Base-by-base conservation (phyloP, 1,140 invertebrate species). In the Pemphigus obesinymphae region DNA sequence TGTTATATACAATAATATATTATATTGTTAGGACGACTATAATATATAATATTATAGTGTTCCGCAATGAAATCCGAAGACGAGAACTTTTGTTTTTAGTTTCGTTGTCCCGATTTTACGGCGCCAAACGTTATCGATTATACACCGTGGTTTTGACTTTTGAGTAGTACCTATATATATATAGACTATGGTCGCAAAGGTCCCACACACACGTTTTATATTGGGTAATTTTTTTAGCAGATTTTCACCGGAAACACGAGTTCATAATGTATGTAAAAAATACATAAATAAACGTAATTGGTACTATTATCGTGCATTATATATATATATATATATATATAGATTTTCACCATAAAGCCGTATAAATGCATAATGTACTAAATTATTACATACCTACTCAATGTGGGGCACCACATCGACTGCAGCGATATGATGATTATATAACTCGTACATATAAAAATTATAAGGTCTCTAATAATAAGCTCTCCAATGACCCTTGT, bases 401-500 rank as follows among this genome's bases (percentile, higher is more conserved):
- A 34, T 66, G 17, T 37, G 29, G 31, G n/a, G 20, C 11, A 37
- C 20, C n/a, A n/a, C n/a, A n/a, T n/a, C n/a, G n/a, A n/a, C n/a
- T n/a, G n/a, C n/a, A n/a, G n/a, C n/a, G n/a, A n/a, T n/a, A n/a
- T n/a, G n/a, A n/a, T n/a, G n/a, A n/a, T n/a, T n/a, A n/a, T n/a
- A n/a, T n/a, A n/a, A n/a, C n/a, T n/a, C n/a, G n/a, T n/a, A n/a
- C n/a, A n/a, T n/a, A n/a, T n/a, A n/a, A n/a, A n/a, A n/a, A n/a
- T n/a, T 73, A 73, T 53, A 53, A 53, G 73, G 45, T 34, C 53
- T 76, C 48, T 55, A 26, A 40, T 55, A 26, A 40, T 40, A 53
- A 55, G 31, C 73, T 76, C n/a, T 58, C 26, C 7, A 55, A 40
- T 55, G 48, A 76, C 73, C 48, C 37, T 76, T n/a, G n/a, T n/a